Conservation (phyloP, 30 jellyfish, hydroid and myxozoan genomes). For the Pseudorhiza aurosa region DNA sequence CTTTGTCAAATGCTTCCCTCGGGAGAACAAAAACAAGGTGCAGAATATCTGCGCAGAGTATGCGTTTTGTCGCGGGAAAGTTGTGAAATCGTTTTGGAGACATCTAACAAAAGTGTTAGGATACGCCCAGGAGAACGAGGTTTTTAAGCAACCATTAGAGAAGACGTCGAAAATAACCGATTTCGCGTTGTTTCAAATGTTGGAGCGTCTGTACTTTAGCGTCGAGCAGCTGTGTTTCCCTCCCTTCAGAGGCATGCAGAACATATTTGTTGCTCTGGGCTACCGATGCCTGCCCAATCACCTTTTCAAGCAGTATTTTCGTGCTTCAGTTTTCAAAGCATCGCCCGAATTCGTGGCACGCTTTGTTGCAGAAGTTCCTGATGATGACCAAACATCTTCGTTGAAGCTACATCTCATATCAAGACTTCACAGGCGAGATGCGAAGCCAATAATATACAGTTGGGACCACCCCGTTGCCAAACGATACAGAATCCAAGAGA, state of each 20-base stretch:
- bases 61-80: conserved; percentile 73
- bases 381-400: conserved; percentile 41
- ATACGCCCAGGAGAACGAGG: conserved; percentile 51
- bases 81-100: conserved; percentile 71
- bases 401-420: conserved; percentile 58
- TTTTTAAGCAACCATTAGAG: conserved; percentile 27
- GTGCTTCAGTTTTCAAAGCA: conserved; percentile 67
- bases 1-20: conserved; percentile 63
- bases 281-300: conserved; percentile 77
- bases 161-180: conserved; percentile 36
- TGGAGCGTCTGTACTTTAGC: conserved; percentile 64
- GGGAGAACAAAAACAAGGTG: conserved; percentile 64
- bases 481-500: conserved; percentile 54
- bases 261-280: conserved; percentile 52
- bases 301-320: conserved; percentile 70
- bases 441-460: conserved; percentile 23
- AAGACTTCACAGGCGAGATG: conserved; percentile 51
- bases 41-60: conserved; percentile 65
- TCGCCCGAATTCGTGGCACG: conserved; percentile 54
- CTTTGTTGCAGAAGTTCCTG: conserved; percentile 63
- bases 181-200: conserved; percentile 76
- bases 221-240: conserved; percentile 69
- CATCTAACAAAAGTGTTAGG: conserved; percentile 66
- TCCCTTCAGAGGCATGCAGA: conserved; percentile 57
- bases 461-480: conserved; percentile 82